Percentiles rank a stretch among this genome's conserved stretches.
Evolutionary conservation across 2,113 vertebrate genomes (phyloP).

Genomic region (Dasyornis broadbenti): DNA sequence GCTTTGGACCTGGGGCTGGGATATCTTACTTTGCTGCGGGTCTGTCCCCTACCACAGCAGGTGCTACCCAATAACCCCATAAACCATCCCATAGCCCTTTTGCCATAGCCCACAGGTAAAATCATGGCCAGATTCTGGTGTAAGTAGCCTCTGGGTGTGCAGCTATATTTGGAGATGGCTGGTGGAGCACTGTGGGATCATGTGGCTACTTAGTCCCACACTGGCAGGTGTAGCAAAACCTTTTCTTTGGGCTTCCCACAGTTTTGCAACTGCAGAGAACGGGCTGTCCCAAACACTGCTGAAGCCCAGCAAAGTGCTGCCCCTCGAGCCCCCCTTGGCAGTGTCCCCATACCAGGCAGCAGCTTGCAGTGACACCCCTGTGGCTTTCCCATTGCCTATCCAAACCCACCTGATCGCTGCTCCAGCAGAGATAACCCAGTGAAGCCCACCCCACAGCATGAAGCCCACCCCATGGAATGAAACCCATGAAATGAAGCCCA

Average conservation of each 20-base stretch:
- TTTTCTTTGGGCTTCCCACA: not conserved
- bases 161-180: not conserved
- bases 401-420: accelerated
- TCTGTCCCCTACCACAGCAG: not conserved
- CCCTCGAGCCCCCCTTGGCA: not conserved
- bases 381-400: not conserved
- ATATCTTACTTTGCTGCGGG: not conserved
- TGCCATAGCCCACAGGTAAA: not conserved
- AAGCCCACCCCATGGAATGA: not conserved
- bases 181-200: accelerated
- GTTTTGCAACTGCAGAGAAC: accelerated
- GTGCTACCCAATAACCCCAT: not conserved
- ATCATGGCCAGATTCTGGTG: not conserved
- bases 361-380: not conserved
- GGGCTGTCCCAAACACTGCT: not conserved
- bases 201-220: not conserved
- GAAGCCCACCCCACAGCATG: not conserved
- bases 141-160: not conserved
- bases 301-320: not conserved
- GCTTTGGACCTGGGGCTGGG: not conserved
- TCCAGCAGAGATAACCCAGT: not conserved
- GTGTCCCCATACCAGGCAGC: not conserved
- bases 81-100: not conserved
- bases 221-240: not conserved
- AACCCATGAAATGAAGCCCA: not conserved